Conservation (phyloP, 2,113 vertebrate species). For the Gavialis gangeticus region DNA sequence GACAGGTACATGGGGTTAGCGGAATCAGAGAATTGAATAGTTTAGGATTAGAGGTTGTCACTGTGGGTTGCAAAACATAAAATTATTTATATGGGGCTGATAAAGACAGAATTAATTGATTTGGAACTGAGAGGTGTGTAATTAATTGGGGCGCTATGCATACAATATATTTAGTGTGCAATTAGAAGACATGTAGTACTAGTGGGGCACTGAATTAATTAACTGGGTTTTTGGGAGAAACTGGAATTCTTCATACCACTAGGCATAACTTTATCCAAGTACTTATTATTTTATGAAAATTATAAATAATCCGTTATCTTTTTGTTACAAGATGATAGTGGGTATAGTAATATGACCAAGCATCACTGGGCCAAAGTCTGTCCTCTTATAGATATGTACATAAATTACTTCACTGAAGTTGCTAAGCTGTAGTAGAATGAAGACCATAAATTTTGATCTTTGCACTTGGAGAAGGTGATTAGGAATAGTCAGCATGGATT, state of each 20-base stretch:
- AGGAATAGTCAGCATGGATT: no score
- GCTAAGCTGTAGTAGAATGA: conserved; percentile 1
- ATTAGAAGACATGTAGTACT: not conserved
- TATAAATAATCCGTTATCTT: conserved; percentile 10
- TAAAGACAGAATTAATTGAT: conserved; percentile 47
- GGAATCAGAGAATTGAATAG: not conserved
- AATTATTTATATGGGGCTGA: conserved; percentile 41
- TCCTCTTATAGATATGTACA: not conserved
- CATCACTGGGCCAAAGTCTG: conserved; percentile 39
- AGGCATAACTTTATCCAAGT: conserved; percentile 21
- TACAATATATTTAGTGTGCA: not conserved
- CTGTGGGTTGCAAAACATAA: not conserved
- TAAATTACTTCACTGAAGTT: not conserved
- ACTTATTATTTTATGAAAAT: conserved; percentile 26
- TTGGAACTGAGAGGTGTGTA: not conserved
- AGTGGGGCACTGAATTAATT: not conserved
- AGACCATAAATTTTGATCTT: conserved; percentile 25
- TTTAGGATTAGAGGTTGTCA: not conserved
- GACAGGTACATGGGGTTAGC: not conserved
- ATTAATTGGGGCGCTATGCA: conserved; percentile 32
- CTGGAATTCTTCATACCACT: not conserved
- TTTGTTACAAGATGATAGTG: conserved; percentile 43
- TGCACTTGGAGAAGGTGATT: no score
- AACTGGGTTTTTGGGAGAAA: conserved; percentile 1
- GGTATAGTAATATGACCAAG: conserved; percentile 58